Evolutionary conservation across 2,888 invertebrate genomes (phyloP).

Genomic region (Andrena bucephala): DNA sequence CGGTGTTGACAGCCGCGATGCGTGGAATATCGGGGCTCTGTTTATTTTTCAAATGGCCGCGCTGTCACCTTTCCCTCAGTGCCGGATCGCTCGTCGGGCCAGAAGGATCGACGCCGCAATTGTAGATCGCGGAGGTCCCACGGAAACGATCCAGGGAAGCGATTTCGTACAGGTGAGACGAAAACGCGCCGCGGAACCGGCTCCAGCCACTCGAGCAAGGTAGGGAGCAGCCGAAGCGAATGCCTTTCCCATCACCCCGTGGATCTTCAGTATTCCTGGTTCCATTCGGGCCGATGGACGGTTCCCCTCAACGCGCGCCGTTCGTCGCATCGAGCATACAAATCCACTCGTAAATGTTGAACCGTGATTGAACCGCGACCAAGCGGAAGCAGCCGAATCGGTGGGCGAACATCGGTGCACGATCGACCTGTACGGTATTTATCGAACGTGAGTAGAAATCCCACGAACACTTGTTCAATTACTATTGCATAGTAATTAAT

Average conservation of each 20-base stretch:
- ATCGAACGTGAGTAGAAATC: not conserved
- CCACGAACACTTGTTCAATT: not conserved
- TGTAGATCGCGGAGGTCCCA: not conserved
- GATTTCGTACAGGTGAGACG: conserved; percentile 38
- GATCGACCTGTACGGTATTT: not conserved
- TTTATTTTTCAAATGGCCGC: too few species aligned
- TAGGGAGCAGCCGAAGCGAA: conserved; percentile 81
- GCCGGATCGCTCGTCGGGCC: not conserved
- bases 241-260: conserved; percentile 79
- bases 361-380: conserved; percentile 21
- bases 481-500: not conserved
- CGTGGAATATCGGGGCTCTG: too few species aligned
- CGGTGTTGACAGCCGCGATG: too few species aligned
- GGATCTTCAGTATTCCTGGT: conserved; percentile 79
- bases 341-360: conserved; percentile 7
- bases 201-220: conserved; percentile 65
- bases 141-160: not conserved
- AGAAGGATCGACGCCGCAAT: not conserved
- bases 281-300: conserved; percentile 81
- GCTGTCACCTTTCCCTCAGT: not conserved
- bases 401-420: conserved; percentile 8
- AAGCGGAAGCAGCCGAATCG: conserved; percentile 23
- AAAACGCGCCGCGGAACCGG: conserved; percentile 36
- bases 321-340: conserved; percentile 16
- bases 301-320: conserved; percentile 62